phyloP scores from a whole-genome alignment of 2,113 vertebrate species.

The Clarias gariepinus region DNA sequence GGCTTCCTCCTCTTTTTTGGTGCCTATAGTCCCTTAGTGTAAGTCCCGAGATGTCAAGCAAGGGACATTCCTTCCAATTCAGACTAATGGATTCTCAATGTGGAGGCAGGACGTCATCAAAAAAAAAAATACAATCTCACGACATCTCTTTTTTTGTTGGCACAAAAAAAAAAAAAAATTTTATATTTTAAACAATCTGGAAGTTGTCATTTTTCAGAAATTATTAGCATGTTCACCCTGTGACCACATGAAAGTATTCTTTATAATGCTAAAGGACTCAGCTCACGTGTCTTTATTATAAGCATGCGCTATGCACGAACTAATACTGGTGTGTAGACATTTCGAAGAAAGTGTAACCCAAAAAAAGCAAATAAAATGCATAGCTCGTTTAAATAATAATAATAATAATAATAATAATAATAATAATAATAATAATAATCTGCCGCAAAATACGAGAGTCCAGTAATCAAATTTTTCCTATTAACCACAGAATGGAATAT shows the following conservation, averaged over 20 bases:
- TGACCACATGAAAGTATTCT: background rate
- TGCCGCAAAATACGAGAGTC: no score
- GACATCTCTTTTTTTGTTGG: slow-evolving; percentile 39
- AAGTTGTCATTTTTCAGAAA: background rate
- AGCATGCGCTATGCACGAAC: background rate
- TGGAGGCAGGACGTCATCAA: slow-evolving; percentile 59
- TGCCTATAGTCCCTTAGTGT: slow-evolving; percentile 62
- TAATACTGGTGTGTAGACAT: background rate
- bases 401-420: no score
- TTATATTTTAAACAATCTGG: slow-evolving; percentile 7
- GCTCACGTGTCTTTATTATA: background rate
- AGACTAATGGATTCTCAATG: slow-evolving; percentile 62
- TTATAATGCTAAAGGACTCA: background rate
- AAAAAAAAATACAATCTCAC: slow-evolving; percentile 54
- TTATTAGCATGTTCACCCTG: background rate
- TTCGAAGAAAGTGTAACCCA: background rate
- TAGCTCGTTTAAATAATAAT: no score
- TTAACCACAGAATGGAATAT: no score
- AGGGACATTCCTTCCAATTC: slow-evolving; percentile 48
- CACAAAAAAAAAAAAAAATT: background rate
- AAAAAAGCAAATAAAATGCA: background rate
- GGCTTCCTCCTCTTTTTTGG: slow-evolving; percentile 69
- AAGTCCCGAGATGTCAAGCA: slow-evolving; percentile 53
- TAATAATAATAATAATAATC: no score
- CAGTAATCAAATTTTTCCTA: no score